Conservation (phyloP, 2,888 invertebrate species). For the Tryphoninae sp. region DNA sequence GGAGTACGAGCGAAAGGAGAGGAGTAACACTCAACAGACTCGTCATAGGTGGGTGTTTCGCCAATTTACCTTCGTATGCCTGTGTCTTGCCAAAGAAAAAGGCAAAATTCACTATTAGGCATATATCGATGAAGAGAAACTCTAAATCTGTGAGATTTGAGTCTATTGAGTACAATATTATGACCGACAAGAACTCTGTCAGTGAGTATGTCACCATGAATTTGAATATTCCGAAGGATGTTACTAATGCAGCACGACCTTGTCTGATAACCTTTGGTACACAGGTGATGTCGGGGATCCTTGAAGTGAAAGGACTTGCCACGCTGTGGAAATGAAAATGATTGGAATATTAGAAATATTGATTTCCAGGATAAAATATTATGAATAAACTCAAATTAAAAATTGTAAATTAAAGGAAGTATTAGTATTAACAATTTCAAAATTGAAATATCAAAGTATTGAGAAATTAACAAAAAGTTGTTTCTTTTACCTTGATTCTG, state of each 20-base stretch:
- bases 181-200: slow-evolving; percentile 92
- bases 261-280: slow-evolving; percentile 90
- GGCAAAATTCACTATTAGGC: slow-evolving; percentile 85
- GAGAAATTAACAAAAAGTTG: neutral
- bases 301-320: slow-evolving; percentile 95
- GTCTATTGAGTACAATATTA: slow-evolving; percentile 88
- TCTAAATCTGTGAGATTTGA: slow-evolving; percentile 85
- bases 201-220: slow-evolving; percentile 95
- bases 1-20: slow-evolving; percentile 83
- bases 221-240: slow-evolving; percentile 95
- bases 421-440: neutral
- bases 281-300: slow-evolving; percentile 90
- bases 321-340: slow-evolving; percentile 82
- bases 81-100: slow-evolving; percentile 86
- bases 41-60: slow-evolving; percentile 83
- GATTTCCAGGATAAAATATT: neutral
- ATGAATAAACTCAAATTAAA: neutral
- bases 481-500: slow-evolving; percentile 86
- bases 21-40: slow-evolving; percentile 83
- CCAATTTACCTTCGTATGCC: slow-evolving; percentile 81
- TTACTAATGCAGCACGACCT: slow-evolving; percentile 93
- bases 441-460: neutral
- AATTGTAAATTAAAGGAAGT: too few species aligned
- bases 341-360: slow-evolving; percentile 5
- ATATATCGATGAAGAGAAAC: slow-evolving; percentile 87